Base-by-base conservation (phyloP, 2,888 invertebrate species). In the Parnassius glacialis region DNA sequence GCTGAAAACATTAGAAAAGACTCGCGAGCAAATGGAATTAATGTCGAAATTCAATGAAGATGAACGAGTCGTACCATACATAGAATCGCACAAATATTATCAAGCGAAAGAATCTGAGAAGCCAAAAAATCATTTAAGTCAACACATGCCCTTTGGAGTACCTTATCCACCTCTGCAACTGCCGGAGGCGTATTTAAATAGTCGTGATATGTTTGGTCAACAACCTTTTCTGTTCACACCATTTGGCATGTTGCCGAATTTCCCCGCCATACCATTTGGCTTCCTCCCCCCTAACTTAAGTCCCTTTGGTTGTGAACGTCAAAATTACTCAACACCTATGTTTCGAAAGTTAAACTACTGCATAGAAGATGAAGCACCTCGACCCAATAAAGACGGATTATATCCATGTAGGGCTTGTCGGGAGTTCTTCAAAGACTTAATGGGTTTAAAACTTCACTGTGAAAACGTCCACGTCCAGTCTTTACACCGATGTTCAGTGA, bases 11-110 rank as follows among this genome's bases (percentile, higher is more conserved):
- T 72, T 93, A 42, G 92, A 92, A 13, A 94, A 93, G 74, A 89
- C 94, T 44, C 92, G 94, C 62, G 92, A 96, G 52, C 96, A 96
- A 83, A 95, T 95, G 62, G 97, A 97, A 75, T 93, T 97, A 58
- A 91, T 97, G 62, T 94, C 96, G 0, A 93, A 96, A 68, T 92
- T 95, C 16, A 96, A 96, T 78, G 96, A 96, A 3, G 95, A 95
- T 59, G 93, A 95, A 41, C 92, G 93, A 25, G 92, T 93, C 1
- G 79, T 93, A 10, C 92, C 94, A 11, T 93, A 93, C 42, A 83
- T 94, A 10, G 94, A 93, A 71, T 92, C 93, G 11, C 83, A 87
- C 51, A 81, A 83, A 65, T 90, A 87, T 64, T 88, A 88, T 65
- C 78, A 83, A 72, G 84, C 81, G 1, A 86, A 84, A 67, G 89